phyloP scores from a whole-genome alignment of 2,113 vertebrate genomes.

The Emydura subglobosa region DNA sequence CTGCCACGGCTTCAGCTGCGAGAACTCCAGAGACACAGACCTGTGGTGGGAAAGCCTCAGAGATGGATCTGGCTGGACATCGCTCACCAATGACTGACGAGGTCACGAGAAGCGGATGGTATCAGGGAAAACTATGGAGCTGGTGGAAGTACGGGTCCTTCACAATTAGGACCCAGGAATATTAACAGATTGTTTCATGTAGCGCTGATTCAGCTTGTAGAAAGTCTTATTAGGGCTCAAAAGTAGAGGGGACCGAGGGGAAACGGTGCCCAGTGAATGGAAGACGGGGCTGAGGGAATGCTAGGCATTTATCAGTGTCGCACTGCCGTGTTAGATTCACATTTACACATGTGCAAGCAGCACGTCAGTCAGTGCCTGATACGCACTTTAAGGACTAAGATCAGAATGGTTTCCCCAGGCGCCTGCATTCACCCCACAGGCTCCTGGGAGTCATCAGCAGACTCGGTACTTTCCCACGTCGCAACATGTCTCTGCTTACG shows the following conservation, averaged over 20 bases:
- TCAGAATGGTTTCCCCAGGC: not conserved
- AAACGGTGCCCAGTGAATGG: not conserved
- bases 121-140: not conserved
- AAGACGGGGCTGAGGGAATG: not conserved
- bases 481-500: not conserved
- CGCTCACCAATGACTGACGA: not conserved
- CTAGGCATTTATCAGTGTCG: too few relatives aligned
- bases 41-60: not conserved
- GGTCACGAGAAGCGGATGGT: not conserved
- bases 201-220: not conserved
- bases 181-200: too few relatives aligned
- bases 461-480: not conserved
- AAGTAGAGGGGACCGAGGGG: not conserved
- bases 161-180: not conserved
- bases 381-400: not conserved
- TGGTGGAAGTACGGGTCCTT: not conserved
- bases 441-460: not conserved
- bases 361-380: not conserved
- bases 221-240: not conserved
- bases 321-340: not conserved
- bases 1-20: too few relatives aligned
- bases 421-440: not conserved
- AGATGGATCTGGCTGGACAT: not conserved
- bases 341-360: not conserved
- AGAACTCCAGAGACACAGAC: not conserved